These are phyloP conservation scores for Mesembrinibis cayennensis DNA, from an alignment of 2,113 vertebrate genomes.

Conservation along the genomic window DNA sequence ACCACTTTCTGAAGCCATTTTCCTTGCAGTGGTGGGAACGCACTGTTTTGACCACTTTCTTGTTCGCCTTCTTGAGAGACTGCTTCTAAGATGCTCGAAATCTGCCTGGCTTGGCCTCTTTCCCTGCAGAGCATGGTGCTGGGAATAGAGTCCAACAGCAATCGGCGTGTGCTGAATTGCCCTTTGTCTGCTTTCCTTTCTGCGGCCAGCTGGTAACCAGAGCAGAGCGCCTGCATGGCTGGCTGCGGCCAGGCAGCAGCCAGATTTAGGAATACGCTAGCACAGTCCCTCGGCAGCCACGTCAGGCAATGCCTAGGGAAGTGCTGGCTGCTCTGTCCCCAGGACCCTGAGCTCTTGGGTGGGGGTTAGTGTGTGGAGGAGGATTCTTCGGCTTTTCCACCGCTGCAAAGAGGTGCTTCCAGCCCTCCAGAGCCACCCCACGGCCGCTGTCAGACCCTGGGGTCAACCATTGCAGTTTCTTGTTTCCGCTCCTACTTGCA, in stretches of 20 bases:
- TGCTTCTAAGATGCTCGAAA: not conserved
- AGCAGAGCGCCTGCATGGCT: not conserved
- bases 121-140: not conserved
- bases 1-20: not conserved
- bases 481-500: fast-evolving
- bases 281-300: not conserved
- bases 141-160: not conserved
- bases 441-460: fast-evolving
- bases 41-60: not conserved
- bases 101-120: not conserved
- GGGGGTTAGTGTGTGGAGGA: not conserved
- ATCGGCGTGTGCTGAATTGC: not conserved
- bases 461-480: not conserved
- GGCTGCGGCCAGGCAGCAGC: not conserved
- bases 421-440: not conserved
- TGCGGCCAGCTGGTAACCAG: not conserved
- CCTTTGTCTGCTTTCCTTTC: slow-evolving; percentile 35
- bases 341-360: not conserved
- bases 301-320: not conserved
- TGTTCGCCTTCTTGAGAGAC: not conserved
- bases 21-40: not conserved
- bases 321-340: not conserved
- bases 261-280: not conserved
- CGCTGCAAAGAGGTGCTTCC: not conserved
- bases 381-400: not conserved